Conservation (phyloP, 2,888 invertebrate genomes). For the Eristalis intricaria region DNA sequence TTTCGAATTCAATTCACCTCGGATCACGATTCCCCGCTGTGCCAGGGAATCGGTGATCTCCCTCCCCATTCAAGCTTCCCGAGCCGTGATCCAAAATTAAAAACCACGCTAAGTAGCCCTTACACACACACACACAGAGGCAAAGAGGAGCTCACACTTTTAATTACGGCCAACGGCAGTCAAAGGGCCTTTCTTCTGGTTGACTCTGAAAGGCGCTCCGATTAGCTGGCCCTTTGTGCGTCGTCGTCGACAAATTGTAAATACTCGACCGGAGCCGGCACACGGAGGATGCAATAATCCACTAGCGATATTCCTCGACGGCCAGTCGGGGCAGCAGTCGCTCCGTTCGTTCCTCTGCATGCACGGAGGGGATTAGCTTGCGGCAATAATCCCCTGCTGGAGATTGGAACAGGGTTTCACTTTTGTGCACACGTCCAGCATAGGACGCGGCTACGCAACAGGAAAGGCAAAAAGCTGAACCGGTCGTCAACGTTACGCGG, state of each 20-base stretch:
- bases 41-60: background rate
- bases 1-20: slow-evolving; percentile 16
- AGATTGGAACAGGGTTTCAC: slow-evolving; percentile 56
- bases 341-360: slow-evolving; percentile 59
- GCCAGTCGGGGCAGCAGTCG: slow-evolving; percentile 30
- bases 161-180: slow-evolving; percentile 58
- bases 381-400: slow-evolving; percentile 68
- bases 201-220: slow-evolving; percentile 51
- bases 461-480: slow-evolving; percentile 61
- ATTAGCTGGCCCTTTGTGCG: slow-evolving; percentile 62
- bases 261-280: slow-evolving; percentile 33
- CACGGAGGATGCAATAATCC: slow-evolving; percentile 55
- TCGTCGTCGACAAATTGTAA: slow-evolving; percentile 3
- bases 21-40: background rate
- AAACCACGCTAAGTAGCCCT: slow-evolving; percentile 50
- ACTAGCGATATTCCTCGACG: slow-evolving; percentile 56
- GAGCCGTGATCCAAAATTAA: slow-evolving; percentile 61
- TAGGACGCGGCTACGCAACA: slow-evolving; percentile 33
- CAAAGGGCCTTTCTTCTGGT: slow-evolving; percentile 35
- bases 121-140: background rate
- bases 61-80: slow-evolving; percentile 10
- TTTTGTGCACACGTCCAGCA: slow-evolving; percentile 26
- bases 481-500: slow-evolving; percentile 40
- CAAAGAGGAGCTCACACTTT: slow-evolving; percentile 41
- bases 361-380: slow-evolving; percentile 67